A percentile compares a stretch with the other conserved stretches of the same genome.
Conservation (phyloP, 35 echinoderm and acorn worm genomes). For the Ophioderma brevispina region DNA sequence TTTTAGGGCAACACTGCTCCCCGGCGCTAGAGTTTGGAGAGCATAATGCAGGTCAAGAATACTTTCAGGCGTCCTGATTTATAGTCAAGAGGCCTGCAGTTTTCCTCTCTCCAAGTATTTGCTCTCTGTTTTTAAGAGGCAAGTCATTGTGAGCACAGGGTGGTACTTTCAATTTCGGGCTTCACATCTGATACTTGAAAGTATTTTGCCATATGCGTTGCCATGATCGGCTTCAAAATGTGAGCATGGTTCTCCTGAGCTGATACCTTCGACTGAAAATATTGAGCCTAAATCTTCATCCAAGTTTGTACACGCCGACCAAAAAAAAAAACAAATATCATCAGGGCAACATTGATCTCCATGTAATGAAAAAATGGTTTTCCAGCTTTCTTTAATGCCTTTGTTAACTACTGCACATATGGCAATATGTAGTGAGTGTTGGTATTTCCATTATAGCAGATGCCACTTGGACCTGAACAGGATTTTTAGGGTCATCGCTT, state of each 20-base stretch:
- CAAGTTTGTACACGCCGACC: constrained; percentile 66
- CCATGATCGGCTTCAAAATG: constrained; percentile 87
- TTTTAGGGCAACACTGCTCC: background rate
- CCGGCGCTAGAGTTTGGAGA: constrained; percentile 42
- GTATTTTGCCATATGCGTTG: constrained; percentile 74
- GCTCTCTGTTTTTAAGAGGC: constrained; percentile 44
- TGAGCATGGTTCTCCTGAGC: constrained; percentile 66
- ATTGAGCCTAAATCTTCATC: constrained; percentile 50
- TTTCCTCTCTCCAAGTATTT: constrained; percentile 21
- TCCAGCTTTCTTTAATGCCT: background rate
- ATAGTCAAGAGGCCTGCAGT: constrained; percentile 16
- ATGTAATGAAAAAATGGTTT: constrained; percentile 76
- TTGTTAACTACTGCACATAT: constrained; percentile 54
- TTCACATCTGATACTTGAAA: constrained; percentile 58
- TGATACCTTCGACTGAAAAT: constrained; percentile 51
- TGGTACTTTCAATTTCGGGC: constrained; percentile 80
- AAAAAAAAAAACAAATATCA: constrained; percentile 63
- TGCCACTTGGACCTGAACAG: constrained; percentile 62
- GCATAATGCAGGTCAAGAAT: constrained; percentile 78
- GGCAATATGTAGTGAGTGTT: constrained; percentile 77
- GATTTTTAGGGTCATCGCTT: constrained; percentile 70
- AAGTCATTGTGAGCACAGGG: constrained; percentile 68
- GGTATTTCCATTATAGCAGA: constrained; percentile 81
- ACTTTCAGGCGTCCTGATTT: constrained; percentile 74
- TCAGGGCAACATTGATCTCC: constrained; percentile 66